Conservation (phyloP, 2,797 vertebrate genomes). For the Cyclura pinguis region DNA sequence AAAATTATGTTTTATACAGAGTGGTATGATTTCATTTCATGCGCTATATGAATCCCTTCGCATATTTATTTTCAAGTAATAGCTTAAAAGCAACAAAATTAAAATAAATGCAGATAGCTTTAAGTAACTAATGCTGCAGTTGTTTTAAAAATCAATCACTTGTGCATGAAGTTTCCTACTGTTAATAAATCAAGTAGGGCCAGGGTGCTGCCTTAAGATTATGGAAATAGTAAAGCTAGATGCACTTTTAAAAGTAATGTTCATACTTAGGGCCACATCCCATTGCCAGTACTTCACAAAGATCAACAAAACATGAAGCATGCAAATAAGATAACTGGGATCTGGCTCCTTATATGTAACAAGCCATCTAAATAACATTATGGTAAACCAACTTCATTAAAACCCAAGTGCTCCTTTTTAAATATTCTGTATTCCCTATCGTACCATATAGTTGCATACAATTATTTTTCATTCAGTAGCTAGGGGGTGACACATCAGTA, state of each 20-base stretch:
- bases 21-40: constrained; percentile 61
- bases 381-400: constrained; percentile 73
- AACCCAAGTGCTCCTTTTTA: constrained; percentile 73
- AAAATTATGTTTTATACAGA: constrained; percentile 49
- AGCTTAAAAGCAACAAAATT: constrained; percentile 67
- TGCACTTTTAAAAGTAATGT: constrained; percentile 54
- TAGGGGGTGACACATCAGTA: constrained; percentile 51
- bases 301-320: constrained; percentile 46
- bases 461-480: constrained; percentile 62
- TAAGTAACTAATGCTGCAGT: constrained; percentile 50
- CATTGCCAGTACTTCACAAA: constrained; percentile 38
- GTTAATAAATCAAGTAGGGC: constrained; percentile 15
- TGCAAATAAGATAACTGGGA: constrained; percentile 52
- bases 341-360: constrained; percentile 46
- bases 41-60: constrained; percentile 66
- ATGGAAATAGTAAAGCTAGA: constrained; percentile 48
- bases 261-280: constrained; percentile 52
- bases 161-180: constrained; percentile 10
- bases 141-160: constrained; percentile 24
- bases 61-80: constrained; percentile 63
- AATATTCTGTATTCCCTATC: constrained; percentile 62
- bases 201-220: constrained; percentile 40
- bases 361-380: constrained; percentile 34
- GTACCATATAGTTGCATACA: constrained; percentile 62
- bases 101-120: constrained; percentile 49